Evolutionary conservation across 2,113 vertebrate species (phyloP).

Genomic region (Chlamydotis undulata): DNA sequence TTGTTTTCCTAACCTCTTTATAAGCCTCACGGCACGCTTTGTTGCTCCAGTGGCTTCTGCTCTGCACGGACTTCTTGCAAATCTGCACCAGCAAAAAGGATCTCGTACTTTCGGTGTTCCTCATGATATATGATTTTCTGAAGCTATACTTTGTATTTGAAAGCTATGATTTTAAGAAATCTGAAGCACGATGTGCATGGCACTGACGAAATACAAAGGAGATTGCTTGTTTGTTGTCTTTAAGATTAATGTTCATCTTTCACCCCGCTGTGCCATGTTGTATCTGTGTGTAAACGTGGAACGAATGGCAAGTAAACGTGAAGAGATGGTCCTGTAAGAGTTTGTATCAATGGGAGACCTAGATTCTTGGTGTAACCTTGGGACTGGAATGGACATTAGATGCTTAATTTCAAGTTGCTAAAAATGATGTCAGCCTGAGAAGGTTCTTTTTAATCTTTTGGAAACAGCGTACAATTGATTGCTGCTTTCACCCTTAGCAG

Average conservation of each 20-base stretch:
- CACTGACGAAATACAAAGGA: neutral
- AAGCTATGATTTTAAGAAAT: neutral
- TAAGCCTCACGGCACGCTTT: neutral
- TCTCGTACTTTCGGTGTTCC: neutral
- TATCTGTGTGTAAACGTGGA: neutral
- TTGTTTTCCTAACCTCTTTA: neutral
- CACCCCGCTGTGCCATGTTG: rapidly evolving
- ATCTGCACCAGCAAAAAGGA: neutral
- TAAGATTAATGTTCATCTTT: neutral
- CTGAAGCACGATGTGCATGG: neutral
- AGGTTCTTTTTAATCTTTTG: neutral
- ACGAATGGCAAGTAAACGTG: neutral
- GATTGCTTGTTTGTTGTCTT: neutral
- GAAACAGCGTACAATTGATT: neutral
- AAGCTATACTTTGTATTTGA: neutral
- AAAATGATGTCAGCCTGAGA: neutral
- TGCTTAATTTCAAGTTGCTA: neutral
- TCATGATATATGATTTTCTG: neutral
- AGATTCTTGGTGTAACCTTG: neutral
- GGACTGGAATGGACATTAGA: neutral
- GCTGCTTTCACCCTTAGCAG: neutral
- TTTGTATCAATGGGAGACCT: neutral
- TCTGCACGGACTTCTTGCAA: neutral
- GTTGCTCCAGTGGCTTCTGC: neutral
- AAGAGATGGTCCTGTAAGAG: neutral